Evolutionary conservation across 2,113 vertebrate genomes (phyloP).

Genomic region (Equus przewalskii): DNA sequence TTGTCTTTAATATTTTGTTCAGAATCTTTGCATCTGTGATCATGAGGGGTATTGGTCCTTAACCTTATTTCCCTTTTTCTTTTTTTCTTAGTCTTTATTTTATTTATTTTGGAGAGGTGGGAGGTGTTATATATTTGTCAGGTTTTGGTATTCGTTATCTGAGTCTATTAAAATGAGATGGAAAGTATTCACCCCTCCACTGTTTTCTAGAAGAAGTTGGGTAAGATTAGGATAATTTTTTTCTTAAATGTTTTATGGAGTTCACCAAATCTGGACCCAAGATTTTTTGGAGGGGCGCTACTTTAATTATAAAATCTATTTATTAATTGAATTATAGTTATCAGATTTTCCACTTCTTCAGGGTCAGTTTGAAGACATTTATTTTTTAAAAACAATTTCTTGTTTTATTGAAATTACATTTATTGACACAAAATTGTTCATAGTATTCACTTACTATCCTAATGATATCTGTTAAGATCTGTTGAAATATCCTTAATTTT

Average conservation of each 20-base stretch:
- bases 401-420: background rate
- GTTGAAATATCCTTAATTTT: background rate
- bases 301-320: background rate
- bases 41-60: background rate
- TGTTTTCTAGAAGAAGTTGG: background rate
- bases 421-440: background rate
- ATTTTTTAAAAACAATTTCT: background rate
- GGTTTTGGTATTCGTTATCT: background rate
- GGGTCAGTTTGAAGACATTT: background rate
- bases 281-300: accelerated
- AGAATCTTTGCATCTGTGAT: background rate
- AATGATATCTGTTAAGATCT: background rate
- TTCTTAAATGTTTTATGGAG: background rate
- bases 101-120: background rate
- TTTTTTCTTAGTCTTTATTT: background rate
- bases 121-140: background rate
- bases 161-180: background rate
- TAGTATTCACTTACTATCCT: background rate
- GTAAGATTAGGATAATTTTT: background rate
- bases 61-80: background rate
- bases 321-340: background rate
- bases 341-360: background rate
- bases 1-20: background rate
- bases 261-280: background rate
- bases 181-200: background rate